These are phyloP conservation scores for Sebastes taczanowskii DNA, from an alignment of 2,797 vertebrate genomes.

Conservation along the genomic window DNA sequence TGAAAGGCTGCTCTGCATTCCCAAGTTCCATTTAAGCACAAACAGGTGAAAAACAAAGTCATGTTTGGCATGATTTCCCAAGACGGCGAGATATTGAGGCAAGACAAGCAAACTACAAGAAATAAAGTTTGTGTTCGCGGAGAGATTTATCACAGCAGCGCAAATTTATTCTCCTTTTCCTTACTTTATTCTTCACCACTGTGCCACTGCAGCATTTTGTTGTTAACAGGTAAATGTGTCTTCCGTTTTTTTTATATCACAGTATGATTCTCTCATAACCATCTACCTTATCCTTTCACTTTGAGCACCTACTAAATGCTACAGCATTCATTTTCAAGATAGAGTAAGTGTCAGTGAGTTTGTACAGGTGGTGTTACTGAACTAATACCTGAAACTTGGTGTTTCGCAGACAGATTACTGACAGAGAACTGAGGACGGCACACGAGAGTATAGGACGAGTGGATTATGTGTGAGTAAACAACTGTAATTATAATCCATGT, in stretches of 20 bases:
- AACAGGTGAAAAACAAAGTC: conserved; percentile 67
- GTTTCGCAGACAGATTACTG: neutral
- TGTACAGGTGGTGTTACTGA: neutral
- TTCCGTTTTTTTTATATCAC: neutral
- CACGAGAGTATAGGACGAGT: neutral
- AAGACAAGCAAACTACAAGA: conserved; percentile 49
- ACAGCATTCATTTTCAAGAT: conserved; percentile 9
- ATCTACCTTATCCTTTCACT: conserved; percentile 8
- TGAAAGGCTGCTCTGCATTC: conserved; percentile 58
- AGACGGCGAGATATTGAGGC: conserved; percentile 48
- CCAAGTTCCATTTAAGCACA: conserved; percentile 59
- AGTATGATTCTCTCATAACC: conserved; percentile 21
- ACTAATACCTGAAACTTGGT: neutral
- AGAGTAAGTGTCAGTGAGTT: conserved; percentile 9
- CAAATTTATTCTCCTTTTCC: conserved; percentile 18
- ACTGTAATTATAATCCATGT: neutral
- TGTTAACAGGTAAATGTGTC: conserved; percentile 26
- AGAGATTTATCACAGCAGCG: conserved; percentile 34
- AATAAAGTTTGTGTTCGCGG: conserved; percentile 33
- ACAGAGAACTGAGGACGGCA: neutral
- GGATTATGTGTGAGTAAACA: neutral
- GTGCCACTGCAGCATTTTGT: conserved; percentile 5
- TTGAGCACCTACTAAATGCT: conserved; percentile 8
- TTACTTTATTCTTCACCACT: conserved; percentile 15
- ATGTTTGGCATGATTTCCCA: conserved; percentile 68